Base-by-base conservation (phyloP, 1,140 invertebrate genomes). In the Melanaphis sacchari region DNA sequence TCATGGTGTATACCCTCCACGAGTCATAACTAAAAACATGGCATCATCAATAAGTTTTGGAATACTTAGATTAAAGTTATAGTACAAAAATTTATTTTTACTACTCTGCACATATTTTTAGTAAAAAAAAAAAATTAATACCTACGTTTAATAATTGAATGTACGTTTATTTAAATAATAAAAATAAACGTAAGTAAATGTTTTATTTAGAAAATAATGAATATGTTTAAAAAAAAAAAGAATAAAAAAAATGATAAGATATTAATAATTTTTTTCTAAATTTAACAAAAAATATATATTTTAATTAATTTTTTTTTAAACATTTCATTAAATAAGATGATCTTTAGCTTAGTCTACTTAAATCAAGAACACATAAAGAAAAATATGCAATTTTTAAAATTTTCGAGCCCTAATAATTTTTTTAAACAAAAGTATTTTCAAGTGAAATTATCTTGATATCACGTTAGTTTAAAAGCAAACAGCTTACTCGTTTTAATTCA, bases 261-360 rank as follows among this genome's bases (percentile, higher is more conserved):
- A 49, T 49, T 3, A 49, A 11, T 3, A 15, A 1, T 49, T 49
- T 49, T 49, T 49, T 49, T 18, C 11, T 18, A 49, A 21, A 49
- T 18, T 49, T 18, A 49, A 49, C 46, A 49, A 76, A 76, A 76
- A n/a, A 66, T 59, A 76, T 76, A 11, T 0, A 76, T n/a, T 76
- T 76, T 76, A 59, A n/a, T 66, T n/a, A 15, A 5, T 66, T n/a
- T 59, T 66, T n/a, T 66, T n/a, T 66, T 66, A 18, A 18, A 66
- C 4, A n/a, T n/a, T n/a, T n/a, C 4, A n/a, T n/a, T 76, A 0
- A 6, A n/a, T n/a, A 18, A 0, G 21, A n/a, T 54, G 54, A 0
- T 54, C n/a, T 66, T 26, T 5, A 76, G 24, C 4, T 66, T 31
- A 3, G 11, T 76, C 1, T n/a, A 15, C 59, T 66, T 66, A 66